A percentile compares a stretch with the other conserved stretches of the same genome.
phyloP scores from a whole-genome alignment of 2,113 vertebrate genomes.

The Ptyas mucosa region DNA sequence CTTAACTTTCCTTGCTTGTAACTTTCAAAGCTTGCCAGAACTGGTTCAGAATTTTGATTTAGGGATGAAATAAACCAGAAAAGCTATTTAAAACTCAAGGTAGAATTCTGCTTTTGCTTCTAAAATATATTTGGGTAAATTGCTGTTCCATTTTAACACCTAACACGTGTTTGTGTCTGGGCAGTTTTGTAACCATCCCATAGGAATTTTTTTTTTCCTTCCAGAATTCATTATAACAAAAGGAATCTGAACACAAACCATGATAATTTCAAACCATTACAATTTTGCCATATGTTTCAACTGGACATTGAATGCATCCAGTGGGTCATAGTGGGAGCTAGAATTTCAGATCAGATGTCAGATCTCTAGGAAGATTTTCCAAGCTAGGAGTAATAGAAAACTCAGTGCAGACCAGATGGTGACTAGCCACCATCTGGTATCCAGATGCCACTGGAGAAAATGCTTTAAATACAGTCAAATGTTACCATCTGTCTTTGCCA shows the following conservation, averaged over 20 bases:
- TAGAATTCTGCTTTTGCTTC: neutral
- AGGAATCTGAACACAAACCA: neutral
- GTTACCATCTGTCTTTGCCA: neutral
- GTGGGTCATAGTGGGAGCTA: neutral
- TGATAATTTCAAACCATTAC: neutral
- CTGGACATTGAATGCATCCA: neutral
- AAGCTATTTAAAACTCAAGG: neutral
- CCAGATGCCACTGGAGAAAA: neutral
- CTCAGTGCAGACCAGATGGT: slow-evolving; percentile 3
- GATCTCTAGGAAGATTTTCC: slow-evolving; percentile 7
- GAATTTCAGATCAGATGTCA: neutral
- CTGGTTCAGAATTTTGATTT: neutral
- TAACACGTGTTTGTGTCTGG: neutral
- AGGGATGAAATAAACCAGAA: neutral
- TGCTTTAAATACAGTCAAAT: neutral
- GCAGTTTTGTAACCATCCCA: neutral
- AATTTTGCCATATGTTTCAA: neutral
- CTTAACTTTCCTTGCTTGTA: neutral
- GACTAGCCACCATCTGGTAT: slow-evolving; percentile 11
- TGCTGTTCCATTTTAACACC: neutral
- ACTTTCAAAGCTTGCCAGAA: neutral
- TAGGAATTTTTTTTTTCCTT: neutral
- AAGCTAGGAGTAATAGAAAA: slow-evolving; percentile 7
- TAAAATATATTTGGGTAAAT: neutral
- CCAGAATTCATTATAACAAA: neutral